Base-by-base conservation (phyloP, 2,888 invertebrate species). In the Agrochola lychnidis region DNA sequence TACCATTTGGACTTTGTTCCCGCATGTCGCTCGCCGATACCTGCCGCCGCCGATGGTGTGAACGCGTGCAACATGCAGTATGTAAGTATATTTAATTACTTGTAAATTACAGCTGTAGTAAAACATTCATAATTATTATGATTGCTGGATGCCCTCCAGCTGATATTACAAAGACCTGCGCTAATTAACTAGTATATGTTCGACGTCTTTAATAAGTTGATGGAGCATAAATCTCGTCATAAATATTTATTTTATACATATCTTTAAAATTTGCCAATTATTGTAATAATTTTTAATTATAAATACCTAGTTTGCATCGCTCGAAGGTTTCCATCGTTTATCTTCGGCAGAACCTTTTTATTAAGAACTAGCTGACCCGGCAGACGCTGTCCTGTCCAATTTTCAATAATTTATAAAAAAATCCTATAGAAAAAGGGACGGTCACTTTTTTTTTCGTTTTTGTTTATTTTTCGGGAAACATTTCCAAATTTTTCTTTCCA, bases 81-180 rank as follows among this genome's bases (percentile, higher is more conserved):
- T 92, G 95, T 95, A 89, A 95, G 95, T 95, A 94, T 92, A 84
- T 87, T 88, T 89, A 86, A 89, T 88, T 88, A 87, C 78, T 88
- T 87, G 78, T 87, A 84, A 85, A 88, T 87, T 88, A 89, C 85
- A 83, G 83, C 83, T 81, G 81, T 87, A 78, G 79, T 80, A 86
- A 78, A 88, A 87, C 85, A 85, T 84, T 79, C 72, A 78, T 89
- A 30, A 30, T 30, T 30, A 79, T 70, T 81, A 81, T 83, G 80
- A 73, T 81, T 77, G 72, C 83, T 73, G 70, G 76, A 69, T 86
- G 79, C 87, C 88, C 84, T 85, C 84, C 84, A 82, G 84, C 82
- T 85, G 82, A 79, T 80, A 73, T 77, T 89, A 90, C 88, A 89
- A 90, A 87, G 88, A 86, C 81, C 83, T 83, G 85, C 83, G 63